Evolutionary conservation across 2,113 vertebrate genomes (phyloP).

Genomic region (Apteryx owenii): DNA sequence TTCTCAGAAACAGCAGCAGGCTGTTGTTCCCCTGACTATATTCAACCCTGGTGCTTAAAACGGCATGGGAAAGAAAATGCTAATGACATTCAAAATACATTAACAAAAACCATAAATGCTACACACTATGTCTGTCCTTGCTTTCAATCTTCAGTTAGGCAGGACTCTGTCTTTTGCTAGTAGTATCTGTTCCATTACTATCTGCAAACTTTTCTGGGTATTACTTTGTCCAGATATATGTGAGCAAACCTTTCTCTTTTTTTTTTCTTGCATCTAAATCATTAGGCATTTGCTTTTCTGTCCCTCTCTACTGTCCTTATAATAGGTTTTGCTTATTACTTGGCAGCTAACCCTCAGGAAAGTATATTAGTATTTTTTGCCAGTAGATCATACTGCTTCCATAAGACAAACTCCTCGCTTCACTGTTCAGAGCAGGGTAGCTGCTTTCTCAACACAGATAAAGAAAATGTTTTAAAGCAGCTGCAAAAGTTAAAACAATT

Average conservation of each 20-base stretch:
- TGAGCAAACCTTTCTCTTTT: background rate
- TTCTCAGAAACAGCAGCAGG: conserved; percentile 7
- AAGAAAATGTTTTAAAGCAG: background rate
- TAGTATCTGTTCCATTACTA: background rate
- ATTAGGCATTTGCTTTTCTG: background rate
- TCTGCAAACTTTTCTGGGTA: background rate
- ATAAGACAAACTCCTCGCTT: background rate
- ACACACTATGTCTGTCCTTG: background rate
- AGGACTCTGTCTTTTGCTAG: background rate
- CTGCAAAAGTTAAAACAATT: background rate
- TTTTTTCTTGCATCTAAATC: background rate
- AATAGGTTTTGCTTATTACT: background rate
- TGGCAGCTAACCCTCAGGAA: background rate
- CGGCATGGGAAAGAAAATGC: background rate
- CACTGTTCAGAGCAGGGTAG: background rate
- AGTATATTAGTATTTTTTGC: background rate
- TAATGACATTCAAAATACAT: background rate
- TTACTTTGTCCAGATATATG: background rate
- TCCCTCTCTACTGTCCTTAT: background rate
- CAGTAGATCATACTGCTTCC: background rate
- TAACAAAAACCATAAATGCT: background rate
- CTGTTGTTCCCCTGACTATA: background rate
- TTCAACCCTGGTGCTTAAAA: background rate
- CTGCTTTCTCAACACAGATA: background rate
- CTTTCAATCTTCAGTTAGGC: background rate